Evolutionary conservation across 2,113 vertebrate species (phyloP).

Genomic region (Sardina pilchardus): DNA sequence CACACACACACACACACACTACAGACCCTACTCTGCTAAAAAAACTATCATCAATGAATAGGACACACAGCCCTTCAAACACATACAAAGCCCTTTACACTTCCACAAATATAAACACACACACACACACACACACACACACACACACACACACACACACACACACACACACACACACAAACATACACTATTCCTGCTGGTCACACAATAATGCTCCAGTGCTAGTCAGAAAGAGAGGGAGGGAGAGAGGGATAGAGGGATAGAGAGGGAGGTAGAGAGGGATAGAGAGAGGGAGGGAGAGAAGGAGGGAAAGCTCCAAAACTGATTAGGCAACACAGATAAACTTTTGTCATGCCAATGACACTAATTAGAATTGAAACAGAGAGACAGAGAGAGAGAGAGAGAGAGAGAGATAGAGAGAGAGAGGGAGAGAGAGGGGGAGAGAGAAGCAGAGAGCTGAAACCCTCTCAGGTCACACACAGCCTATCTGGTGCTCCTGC

Average conservation of each 20-base stretch:
- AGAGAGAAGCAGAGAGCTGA: background rate
- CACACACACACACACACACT: no score
- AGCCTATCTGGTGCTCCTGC: background rate
- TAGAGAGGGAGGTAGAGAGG: background rate
- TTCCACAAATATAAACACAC: no score
- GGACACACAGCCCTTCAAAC: no score
- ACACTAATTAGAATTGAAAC: background rate
- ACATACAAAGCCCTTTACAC: no score
- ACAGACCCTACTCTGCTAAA: no score
- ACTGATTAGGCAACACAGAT: background rate
- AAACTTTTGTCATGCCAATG: background rate
- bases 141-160: no score
- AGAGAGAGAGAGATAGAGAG: background rate
- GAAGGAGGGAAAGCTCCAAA: background rate
- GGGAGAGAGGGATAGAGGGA: background rate
- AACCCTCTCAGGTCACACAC: background rate
- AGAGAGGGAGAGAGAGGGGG: background rate
- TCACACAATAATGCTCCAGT: no score
- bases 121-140: no score
- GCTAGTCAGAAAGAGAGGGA: background rate
- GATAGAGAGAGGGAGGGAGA: background rate
- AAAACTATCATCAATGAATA: no score
- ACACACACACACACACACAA: no score
- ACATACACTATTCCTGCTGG: no score
- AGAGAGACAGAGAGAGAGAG: background rate